Percentiles rank a stretch among this genome's conserved stretches.
These are phyloP conservation scores for Ictalurus punctatus DNA, from an alignment of 2,113 vertebrate species.

Conservation along the genomic window DNA sequence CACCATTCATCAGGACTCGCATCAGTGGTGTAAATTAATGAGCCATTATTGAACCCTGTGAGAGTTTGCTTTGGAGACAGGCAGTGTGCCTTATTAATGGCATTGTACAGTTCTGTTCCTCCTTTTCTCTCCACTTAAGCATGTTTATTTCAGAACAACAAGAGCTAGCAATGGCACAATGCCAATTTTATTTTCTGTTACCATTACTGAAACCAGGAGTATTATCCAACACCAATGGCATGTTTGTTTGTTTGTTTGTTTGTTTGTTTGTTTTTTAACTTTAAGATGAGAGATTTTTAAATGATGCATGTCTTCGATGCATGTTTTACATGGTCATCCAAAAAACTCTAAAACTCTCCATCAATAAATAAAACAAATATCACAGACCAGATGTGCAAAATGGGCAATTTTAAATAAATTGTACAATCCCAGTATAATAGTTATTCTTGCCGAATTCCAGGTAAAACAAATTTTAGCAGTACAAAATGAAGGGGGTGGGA, in stretches of 20 bases:
- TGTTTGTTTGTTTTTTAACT: background rate
- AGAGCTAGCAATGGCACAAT: background rate
- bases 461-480: background rate
- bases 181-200: background rate
- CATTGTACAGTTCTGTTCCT: slow-evolving; percentile 23
- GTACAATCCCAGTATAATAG: background rate
- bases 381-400: background rate
- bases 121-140: slow-evolving; percentile 6
- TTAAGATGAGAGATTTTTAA: background rate
- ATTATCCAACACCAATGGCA: background rate
- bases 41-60: slow-evolving; percentile 28
- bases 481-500: background rate
- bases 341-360: background rate
- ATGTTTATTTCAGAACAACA: slow-evolving; percentile 20
- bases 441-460: background rate
- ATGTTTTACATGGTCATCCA: background rate
- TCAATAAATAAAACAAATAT: background rate
- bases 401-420: background rate
- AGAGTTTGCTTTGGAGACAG: slow-evolving; percentile 4
- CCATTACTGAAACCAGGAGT: background rate
- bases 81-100: slow-evolving; percentile 39
- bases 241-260: background rate
- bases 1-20: slow-evolving; percentile 21
- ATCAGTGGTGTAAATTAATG: slow-evolving; percentile 20
- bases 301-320: background rate